Evolutionary conservation across 2,113 vertebrate species (phyloP), one percentile per base, ranked within the genome.

Genomic region (Thunnus maccoyii): DNA sequence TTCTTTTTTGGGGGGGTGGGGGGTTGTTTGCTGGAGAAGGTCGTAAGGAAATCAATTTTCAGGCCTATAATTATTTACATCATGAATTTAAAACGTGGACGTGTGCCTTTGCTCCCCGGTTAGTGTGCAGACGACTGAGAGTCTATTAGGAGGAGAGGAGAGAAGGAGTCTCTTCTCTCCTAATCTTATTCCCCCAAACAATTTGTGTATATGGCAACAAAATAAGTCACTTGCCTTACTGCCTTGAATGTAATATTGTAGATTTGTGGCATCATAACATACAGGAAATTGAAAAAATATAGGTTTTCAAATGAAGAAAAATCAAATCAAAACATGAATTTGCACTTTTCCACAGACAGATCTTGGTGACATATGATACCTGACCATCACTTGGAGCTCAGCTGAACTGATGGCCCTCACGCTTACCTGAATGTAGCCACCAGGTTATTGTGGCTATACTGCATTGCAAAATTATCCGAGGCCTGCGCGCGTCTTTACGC

Each of bases 21-120:
- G 20, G 65, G 63, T 82, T 71, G 72, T 81, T 86, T 80, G 78
- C 78, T 68, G 47, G 78, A 86, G 86, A 89, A 91, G 86, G 91
- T 90, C 88, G 82, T 51, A 80, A 82, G 86, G 85, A 92, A 91
- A 90, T 85, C 89, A 92, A 90, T 93, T 93, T 88, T 68, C 72
- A 86, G 76, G 64, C 88, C 89, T 90, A 44, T 92, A 93, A 92
- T 93, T 92, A 93, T 93, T 91, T 89, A 78, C 81, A 91, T 89
- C 89, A 87, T 71, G 75, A 52, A 89, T 91, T 91, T 92, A 78
- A 92, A 86, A 84, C 72, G 78, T 72, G 89, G 78, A 90, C 78
- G 70, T 80, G 84, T 72, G 77, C 70, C 65, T 85, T 52, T 71
- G 81, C 85, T 82, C 69, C 27, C 17, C 70, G 56, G 76, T 63